Evolutionary conservation across 2,888 invertebrate genomes (phyloP).

Genomic region (Crepidodera aurea): DNA sequence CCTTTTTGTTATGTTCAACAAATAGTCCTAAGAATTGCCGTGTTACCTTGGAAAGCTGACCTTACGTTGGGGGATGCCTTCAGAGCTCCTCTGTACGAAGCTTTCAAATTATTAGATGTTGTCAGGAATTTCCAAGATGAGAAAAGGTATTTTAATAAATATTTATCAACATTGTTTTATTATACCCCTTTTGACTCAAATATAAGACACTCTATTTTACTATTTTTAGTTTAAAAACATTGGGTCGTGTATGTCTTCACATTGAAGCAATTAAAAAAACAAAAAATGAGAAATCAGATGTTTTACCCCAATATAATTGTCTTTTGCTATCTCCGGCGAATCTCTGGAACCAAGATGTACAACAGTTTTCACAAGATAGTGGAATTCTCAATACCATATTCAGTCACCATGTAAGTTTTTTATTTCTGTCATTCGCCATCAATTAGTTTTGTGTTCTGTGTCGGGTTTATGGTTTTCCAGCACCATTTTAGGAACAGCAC

Average conservation of each 20-base stretch:
- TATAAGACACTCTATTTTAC: too few relatives aligned
- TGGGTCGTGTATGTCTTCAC: conserved; percentile 85
- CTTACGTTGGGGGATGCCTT: conserved; percentile 89
- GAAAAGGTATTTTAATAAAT: conserved; percentile 66
- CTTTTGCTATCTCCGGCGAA: conserved; percentile 91
- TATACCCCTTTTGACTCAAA: too few relatives aligned
- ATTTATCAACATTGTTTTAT: background rate
- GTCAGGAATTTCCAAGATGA: conserved; percentile 83
- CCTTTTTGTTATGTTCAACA: conserved; percentile 79
- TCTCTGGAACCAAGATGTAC: conserved; percentile 88
- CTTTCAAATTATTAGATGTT: conserved; percentile 86
- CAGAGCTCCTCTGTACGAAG: conserved; percentile 87
- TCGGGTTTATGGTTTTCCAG: too few relatives aligned
- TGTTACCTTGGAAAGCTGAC: conserved; percentile 87
- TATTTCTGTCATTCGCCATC: too few relatives aligned
- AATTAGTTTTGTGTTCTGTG: too few relatives aligned
- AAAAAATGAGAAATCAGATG: conserved; percentile 58
- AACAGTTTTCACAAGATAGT: conserved; percentile 79
- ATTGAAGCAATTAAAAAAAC: conserved; percentile 79
- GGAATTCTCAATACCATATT: conserved; percentile 84
- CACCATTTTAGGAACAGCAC: background rate
- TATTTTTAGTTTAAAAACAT: conserved; percentile 69
- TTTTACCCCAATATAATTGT: conserved; percentile 92
- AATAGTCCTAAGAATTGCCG: conserved; percentile 74
- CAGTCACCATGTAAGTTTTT: conserved; percentile 77